Base-by-base conservation (phyloP, 2,113 vertebrate species). In the Paralichthys olivaceus region DNA sequence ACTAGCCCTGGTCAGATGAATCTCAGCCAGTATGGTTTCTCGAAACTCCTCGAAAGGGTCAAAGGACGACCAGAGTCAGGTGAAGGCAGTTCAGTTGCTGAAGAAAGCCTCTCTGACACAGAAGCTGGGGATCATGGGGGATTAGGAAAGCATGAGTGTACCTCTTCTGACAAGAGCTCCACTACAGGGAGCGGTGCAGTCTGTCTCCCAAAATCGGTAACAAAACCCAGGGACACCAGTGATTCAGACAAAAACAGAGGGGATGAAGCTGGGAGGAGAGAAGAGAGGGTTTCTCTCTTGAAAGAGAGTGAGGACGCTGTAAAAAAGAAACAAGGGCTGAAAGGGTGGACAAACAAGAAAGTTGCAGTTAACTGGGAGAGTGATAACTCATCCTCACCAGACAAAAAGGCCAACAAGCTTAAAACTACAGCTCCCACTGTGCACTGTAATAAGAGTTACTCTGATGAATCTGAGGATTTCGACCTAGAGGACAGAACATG, bases 401-500 rank as follows among this genome's bases (percentile, higher is more conserved):
- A 80, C n/a, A 72, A 59, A 55, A 76, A 66, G 15, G 14, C 14
- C 17, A 19, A 57, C 26, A 77, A 68, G 12, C 40, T 56, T 23
- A 77, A 69, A 70, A 60, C 59, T 12, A 1, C 22, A 29, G 19
- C 72, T 70, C 6, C 26, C 26, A 77, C 72, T 49, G 60, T 28
- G 2, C 70, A 66, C 2, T 23, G 7, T n/a, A 65, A 82, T 34
- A 54, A 87, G 8, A 29, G 20, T 0, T 91, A 92, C 60, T n/a
- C 96, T 22, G 96, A 96, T 68, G 96, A 98, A 71, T 97, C 97
- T 13, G 96, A 97, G 75, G 96, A 98, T 86, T 83, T 97, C 53
- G 94, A 94, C 26, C 22, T 87, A 1, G 75, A 84, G 23, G 45
- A 49, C 54, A 64, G 29, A 8, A 57, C 17, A 1, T 5, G 55